These are phyloP conservation scores for Ptychochromis oligacanthus DNA, from an alignment of 2,113 vertebrate species.

Conservation along the genomic window DNA sequence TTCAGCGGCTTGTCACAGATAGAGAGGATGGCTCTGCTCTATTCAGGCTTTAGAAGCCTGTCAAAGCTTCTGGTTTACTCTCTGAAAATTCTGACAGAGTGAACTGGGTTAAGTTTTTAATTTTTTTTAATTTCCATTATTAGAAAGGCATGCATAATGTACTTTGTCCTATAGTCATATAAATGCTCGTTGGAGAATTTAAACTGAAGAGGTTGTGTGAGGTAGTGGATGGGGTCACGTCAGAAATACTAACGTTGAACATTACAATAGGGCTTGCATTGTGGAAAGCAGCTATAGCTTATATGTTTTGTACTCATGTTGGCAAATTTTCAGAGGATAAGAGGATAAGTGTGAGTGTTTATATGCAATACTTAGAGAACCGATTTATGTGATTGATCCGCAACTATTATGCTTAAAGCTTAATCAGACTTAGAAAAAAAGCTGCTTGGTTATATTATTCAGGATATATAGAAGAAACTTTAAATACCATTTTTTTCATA, in stretches of 20 bases:
- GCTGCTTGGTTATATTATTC: not conserved
- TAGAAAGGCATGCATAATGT: not conserved
- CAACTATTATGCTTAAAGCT: not conserved
- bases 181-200: not conserved
- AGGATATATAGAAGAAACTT: not conserved
- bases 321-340: no score
- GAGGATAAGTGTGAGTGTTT: not conserved
- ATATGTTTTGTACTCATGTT: no score
- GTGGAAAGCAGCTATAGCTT: no score
- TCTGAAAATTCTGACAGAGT: not conserved
- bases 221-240: not conserved
- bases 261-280: no score
- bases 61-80: slow-evolving; percentile 13
- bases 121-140: not conserved
- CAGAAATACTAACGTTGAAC: no score
- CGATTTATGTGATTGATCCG: not conserved
- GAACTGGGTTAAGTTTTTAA: not conserved
- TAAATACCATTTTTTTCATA: not conserved
- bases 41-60: slow-evolving; percentile 14
- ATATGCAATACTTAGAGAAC: not conserved
- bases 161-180: not conserved
- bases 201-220: not conserved
- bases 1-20: slow-evolving; percentile 52
- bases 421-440: not conserved
- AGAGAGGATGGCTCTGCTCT: slow-evolving; percentile 21